Evolutionary conservation across 1,140 invertebrate genomes (phyloP), one percentile per base, ranked within the genome.

Genomic region (Trachymyrmex septentrionalis): DNA sequence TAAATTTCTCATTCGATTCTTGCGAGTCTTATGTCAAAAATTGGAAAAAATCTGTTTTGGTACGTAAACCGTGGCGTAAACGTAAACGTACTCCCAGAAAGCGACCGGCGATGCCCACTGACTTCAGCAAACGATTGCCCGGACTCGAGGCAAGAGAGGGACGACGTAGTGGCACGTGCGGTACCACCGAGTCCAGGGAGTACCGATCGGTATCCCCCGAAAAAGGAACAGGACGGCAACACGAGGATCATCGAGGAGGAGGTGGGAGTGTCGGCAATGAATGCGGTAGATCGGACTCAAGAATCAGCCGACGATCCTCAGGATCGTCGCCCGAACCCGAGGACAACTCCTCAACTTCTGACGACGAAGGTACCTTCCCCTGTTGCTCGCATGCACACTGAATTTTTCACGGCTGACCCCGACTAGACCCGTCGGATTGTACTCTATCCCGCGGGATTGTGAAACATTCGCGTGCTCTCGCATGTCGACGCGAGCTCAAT

Each of bases 281-380:
- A 77, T 86, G 63, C 73, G 78, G 88, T 73, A 66, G 90, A 85
- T 50, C 80, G 67, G 86, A 89, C 57, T 84, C 87, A 61, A 91
- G 87, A 59, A 66, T 88, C 87, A 82, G 89, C 21, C 90, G 93
- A 69, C 92, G 91, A 48, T 94, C 92, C 57, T 55, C 88, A 63
- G 93, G 91, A 73, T 95, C 93, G 86, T 95, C 94, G 82, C 92
- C 94, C 82, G 95, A 95, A 87, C 93, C 92, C 85, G 94, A 95
- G 75, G 94, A 95, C 90, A 91, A 91, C 89, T 94, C 94, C 86
- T 95, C 95, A 73, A 94, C 94, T 88, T 95, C 95, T 86, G 94
- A 94, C 90, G 95, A 95, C 90, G 95, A 95, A 95, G 95, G 95
- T 95, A 95, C 44, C 66, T n/a, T 66, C 72, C 21, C 34, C 38